These are phyloP conservation scores for Tethea ocularis DNA, from an alignment of 2,888 invertebrate genomes.

Conservation along the genomic window DNA sequence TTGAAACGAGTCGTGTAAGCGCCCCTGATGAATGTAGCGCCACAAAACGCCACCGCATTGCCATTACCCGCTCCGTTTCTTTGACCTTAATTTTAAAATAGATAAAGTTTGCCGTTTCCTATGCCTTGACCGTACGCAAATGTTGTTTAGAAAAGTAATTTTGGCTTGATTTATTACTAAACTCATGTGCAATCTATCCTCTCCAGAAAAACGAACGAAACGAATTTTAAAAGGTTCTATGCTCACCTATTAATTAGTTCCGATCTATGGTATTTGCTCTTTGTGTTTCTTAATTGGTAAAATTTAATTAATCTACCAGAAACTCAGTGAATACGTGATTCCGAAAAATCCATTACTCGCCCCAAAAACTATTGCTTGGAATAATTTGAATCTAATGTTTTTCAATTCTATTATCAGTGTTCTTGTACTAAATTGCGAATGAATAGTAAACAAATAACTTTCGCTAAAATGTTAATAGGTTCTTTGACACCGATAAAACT, in stretches of 20 bases:
- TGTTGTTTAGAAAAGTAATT: not conserved
- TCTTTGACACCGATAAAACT: constrained; percentile 70
- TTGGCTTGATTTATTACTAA: not conserved
- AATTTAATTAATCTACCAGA: too few species aligned
- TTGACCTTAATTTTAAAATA: constrained; percentile 1
- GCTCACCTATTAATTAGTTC: not conserved
- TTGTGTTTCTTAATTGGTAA: too few species aligned
- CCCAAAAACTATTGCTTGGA: too few species aligned
- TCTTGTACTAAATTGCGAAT: constrained; percentile 20
- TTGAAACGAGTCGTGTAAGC: constrained; percentile 26
- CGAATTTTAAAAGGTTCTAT: not conserved
- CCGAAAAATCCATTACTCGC: too few species aligned
- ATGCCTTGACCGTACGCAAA: not conserved
- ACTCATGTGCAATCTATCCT: not conserved
- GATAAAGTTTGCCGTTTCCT: constrained; percentile 3
- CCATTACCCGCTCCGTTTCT: constrained; percentile 1
- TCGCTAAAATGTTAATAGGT: constrained; percentile 67
- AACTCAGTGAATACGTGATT: too few species aligned
- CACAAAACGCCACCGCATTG: not conserved
- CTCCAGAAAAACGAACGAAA: not conserved
- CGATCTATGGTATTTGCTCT: too few species aligned
- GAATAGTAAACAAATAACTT: constrained; percentile 31
- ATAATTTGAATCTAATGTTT: not conserved
- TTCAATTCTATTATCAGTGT: not conserved
- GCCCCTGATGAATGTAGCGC: constrained; percentile 23